Base-by-base conservation (phyloP, 2,888 invertebrate genomes). In the Conus canariensis region DNA sequence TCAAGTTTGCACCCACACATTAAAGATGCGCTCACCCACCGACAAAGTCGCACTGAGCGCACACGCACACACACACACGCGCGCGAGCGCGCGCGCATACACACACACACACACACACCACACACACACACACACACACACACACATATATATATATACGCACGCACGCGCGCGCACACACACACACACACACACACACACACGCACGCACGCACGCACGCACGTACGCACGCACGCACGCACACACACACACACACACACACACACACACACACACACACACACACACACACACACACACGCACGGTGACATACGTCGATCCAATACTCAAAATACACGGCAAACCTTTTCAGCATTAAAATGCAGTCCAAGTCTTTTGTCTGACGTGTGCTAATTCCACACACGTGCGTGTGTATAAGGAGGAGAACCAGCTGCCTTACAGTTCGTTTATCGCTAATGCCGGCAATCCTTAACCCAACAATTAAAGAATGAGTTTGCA, bases 241-340 rank as follows among this genome's bases (percentile, higher is more conserved):
- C 82, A 82, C 82, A 82, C 56, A 82, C 82, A 82, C 82, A 82
- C 82, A 82, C 82, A 82, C 82, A 82, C 82, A 82, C 82, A 82
- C 82, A 82, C 56, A 82, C 82, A 82, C 45, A 82, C 82, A 56
- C 45, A 82, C 82, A 82, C 82, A 80, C 82, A 83, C 82, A 19
- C 82, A 83, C 58, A 83, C 82, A 22, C 58, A 83, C 82, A 58
- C 82, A 19, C 58, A 83, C 82, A 58, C 82, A 56, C 58, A 83
- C 82, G 19, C 82, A 58, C 82, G 19, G 30, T 12, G 10, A 83
- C 58, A 58, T 6, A 56, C 58, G 12, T 14, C 12, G 12, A 80
- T 16, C 14, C 80, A 74, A 0, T n/a, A 74, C 22, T 22, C 70
- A 8, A 70, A 16, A 16, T 22, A 5, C 22, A 30, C 77, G 12